Conservation (phyloP, 2,113 vertebrate species). For the Chloropsis hardwickii region DNA sequence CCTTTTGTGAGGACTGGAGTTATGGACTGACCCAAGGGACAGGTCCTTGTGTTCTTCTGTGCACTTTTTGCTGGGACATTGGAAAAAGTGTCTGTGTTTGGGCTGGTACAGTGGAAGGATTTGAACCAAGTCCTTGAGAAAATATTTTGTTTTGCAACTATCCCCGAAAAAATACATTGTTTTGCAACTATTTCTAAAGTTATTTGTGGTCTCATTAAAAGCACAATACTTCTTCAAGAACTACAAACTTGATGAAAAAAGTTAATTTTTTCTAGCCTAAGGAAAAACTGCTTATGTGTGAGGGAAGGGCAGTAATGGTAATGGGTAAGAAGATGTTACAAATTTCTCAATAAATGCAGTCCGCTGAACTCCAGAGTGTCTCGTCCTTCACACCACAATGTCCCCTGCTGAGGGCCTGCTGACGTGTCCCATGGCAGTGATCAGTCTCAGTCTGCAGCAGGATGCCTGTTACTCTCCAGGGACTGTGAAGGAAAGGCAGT, state of each 20-base stretch:
- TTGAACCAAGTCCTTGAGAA: neutral
- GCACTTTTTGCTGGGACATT: neutral
- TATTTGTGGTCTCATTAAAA: neutral
- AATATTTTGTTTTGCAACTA: neutral
- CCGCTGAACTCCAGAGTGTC: neutral
- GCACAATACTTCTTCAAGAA: neutral
- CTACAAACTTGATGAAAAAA: neutral
- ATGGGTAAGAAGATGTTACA: neutral
- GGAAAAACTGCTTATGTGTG: neutral
- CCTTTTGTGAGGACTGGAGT: neutral
- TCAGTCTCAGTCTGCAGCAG: neutral
- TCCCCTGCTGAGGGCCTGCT: neutral
- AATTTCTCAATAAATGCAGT: constrained; percentile 32
- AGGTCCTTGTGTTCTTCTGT: neutral
- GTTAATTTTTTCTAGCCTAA: neutral
- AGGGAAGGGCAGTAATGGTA: neutral
- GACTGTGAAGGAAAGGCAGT: neutral
- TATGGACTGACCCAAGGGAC: rapidly evolving
- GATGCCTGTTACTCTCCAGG: neutral
- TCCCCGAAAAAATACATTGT: neutral
- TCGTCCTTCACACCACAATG: neutral
- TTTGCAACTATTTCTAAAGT: neutral
- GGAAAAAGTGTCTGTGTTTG: neutral
- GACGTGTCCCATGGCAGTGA: neutral
- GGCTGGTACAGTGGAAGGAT: neutral